Base-by-base conservation (phyloP, 2,888 invertebrate species). In the Plagodis dolabraria region DNA sequence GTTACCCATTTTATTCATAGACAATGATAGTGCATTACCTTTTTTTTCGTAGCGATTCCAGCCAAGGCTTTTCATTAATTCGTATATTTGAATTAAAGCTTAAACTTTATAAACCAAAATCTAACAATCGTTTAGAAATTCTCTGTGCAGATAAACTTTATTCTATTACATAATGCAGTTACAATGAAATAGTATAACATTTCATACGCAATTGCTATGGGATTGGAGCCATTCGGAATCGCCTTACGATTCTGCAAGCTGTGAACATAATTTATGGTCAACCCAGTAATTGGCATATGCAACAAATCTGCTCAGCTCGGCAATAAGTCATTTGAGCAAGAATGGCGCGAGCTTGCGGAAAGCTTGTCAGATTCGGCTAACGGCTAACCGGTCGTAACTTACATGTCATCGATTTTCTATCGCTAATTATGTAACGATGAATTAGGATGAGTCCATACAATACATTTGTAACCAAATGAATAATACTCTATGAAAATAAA, bases 281-380 rank as follows among this genome's bases (percentile, higher is more conserved):
- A 63, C 67, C 67, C 67, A 68, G 70, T 78, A 78, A 78, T 77
- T 77, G 78, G 77, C 77, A 70, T 76, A 76, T 68, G 71, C 75
- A 75, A 76, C 77, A 74, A 77, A 77, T 75, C 72, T 69, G 67
- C 68, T 70, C 70, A 70, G 69, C 69, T 64, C 55, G 65, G 61
- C 73, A 59, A 68, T 78, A 74, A 78, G 69, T 78, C 78, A 78
- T 77, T 72, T 71, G 72, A 71, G 65, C 70, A 66, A 60, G 69
- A 67, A 63, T 68, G 65, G 69, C 54, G 57, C 61, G 62, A 49
- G 53, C 48, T 53, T 53, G 45, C 34, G 58, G 62, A 50, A 45
- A 50, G 52, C 34, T 34, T 57, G 62, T 44, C 43, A 44, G 68
- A 71, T 54, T 66, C 66, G 63, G 57, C 53, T 57, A 35, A 47